Evolutionary conservation across 2,888 invertebrate genomes (phyloP), one percentile per base, ranked within the genome.

Genomic region (Andrena bicolor): DNA sequence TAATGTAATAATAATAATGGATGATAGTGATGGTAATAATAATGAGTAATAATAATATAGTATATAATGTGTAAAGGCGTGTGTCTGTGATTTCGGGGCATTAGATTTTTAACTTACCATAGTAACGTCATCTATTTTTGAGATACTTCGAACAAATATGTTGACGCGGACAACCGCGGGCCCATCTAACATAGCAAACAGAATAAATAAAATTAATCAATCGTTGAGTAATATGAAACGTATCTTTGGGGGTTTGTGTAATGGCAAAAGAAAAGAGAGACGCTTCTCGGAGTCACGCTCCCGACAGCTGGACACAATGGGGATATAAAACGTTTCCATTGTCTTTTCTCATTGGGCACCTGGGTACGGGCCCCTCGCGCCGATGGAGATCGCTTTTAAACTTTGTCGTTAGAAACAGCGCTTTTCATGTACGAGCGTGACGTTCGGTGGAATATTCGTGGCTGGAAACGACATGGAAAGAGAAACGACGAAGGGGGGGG

Each of bases 71-170:
- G 86, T 81, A 86, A 91, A 90, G 90, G 88, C 88, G 89, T 90
- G 91, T 92, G 87, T 90, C 82, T 90, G 90, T 91, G 89, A 90
- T 77, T 83, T 87, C 87, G 87, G 89, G 91, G 86, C 86, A 85
- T 86, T 90, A 78, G 85, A 88, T 87, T 86, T 89, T 86, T 84
- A 95, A 98, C 98, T 98, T 97, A 99, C 99, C 99, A 99, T 99
- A 93, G 98, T 98, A 95, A 99, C 98, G 96, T 99, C 99, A 97
- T 99, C 98, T 96, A 99, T 99, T 96, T 98, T 98, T 96, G 98
- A 98, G 96, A 99, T 98, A 97, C 98, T 99, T 96, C 99, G 96
- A 95, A 99, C 97, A 97, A 98, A 98, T 96, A 99, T 98, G 97
- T 99, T 99, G 96, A 99, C 98, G 96, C 96, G 96, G 95, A 99